Evolutionary conservation across 2,888 invertebrate genomes (phyloP), one percentile per base, ranked within the genome.

Genomic region (Epicampocera succincta): DNA sequence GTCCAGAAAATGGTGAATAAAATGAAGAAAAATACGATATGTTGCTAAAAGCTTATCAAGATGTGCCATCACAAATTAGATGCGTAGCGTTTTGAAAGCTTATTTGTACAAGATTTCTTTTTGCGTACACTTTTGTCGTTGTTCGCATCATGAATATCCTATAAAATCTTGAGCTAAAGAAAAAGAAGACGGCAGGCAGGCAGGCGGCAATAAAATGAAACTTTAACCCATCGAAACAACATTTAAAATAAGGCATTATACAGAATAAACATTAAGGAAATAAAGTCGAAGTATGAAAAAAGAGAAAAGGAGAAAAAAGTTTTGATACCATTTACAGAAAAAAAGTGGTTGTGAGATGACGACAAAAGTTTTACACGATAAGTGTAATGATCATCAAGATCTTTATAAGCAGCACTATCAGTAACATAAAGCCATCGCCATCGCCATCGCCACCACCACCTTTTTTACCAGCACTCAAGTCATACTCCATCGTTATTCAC

Each of bases 61-160:
- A 77, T 77, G 56, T 68, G 61, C 73, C 80, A 84, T 84, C 84
- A 78, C 83, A 84, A 84, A 83, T 84, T 83, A 84, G 80, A 84
- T 84, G 77, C 80, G 75, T 73, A 71, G 76, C 77, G 69, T 65
- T 83, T 78, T 83, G 80, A 83, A 75, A 74, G 75, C 82, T 79
- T 76, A 84, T 84, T 84, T 84, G 82, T 84, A 82, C 69, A 66
- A 73, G 72, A 73, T 73, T 66, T 79, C 72, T 54, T 73, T 73
- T 73, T 21, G 52, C 46, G 48, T 48, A 42, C 17, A 63, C 29
- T 13, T 19, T 61, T 40, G 19, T 15, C 71, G 56, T 29, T 48
- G 15, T 50, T 60, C 74, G 25, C 58, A 50, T n/a, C 66, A 60
- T 60, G 75, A 52, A 75, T 68, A 60, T 68, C 52, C 42, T 38